phyloP scores from a whole-genome alignment of 2,797 vertebrate genomes.

The Hoplostethus mediterraneus region DNA sequence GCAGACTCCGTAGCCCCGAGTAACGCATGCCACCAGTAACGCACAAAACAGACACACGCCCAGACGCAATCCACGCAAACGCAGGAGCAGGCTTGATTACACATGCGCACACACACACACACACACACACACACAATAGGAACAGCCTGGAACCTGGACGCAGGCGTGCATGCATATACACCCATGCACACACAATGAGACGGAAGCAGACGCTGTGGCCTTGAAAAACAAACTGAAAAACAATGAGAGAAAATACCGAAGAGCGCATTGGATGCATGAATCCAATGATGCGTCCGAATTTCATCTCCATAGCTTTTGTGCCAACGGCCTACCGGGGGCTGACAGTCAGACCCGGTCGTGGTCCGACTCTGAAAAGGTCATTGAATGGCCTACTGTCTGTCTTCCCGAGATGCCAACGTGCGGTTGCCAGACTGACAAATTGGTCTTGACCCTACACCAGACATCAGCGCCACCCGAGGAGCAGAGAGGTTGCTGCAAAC shows the following conservation, averaged over 20 bases:
- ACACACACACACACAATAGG: neutral
- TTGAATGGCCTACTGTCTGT: conserved; percentile 34
- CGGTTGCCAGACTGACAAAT: conserved; percentile 71
- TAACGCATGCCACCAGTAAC: conserved; percentile 29
- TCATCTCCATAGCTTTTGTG: conserved; percentile 31
- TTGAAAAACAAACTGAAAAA: too few species aligned
- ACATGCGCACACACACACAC: neutral
- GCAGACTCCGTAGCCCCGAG: conserved; percentile 41
- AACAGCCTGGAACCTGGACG: neutral
- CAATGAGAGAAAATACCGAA: neutral
- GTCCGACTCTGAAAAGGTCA: conserved; percentile 47
- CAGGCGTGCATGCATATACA: neutral
- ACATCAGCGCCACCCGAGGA: neutral
- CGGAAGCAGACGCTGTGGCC: too few species aligned
- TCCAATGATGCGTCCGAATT: conserved; percentile 1
- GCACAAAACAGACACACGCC: neutral
- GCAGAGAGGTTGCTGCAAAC: conserved; percentile 10
- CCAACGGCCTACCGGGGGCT: neutral
- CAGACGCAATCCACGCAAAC: conserved; percentile 1
- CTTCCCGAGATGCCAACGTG: conserved; percentile 62
- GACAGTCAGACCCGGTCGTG: too few species aligned
- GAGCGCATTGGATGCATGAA: neutral
- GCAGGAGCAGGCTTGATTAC: conserved; percentile 2
- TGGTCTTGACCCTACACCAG: conserved; percentile 16
- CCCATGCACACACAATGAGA: neutral